phyloP scores from a whole-genome alignment of 2,797 vertebrate species.

The Acanthis flammea region DNA sequence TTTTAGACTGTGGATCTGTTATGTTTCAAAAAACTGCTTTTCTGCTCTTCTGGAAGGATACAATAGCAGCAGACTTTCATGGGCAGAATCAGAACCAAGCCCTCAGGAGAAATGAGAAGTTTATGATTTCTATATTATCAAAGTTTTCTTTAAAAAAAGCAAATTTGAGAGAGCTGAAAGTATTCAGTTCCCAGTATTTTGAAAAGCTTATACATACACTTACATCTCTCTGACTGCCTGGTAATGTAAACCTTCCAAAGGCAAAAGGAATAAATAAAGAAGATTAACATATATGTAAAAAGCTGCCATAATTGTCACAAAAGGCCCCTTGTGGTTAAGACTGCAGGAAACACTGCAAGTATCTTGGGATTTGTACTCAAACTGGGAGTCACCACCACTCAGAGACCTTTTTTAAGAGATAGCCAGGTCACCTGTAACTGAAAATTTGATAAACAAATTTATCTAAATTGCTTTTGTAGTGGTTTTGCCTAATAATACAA shows the following conservation, averaged over 20 bases:
- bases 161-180: not conserved
- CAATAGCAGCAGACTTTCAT: not conserved
- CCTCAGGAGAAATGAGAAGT: not conserved
- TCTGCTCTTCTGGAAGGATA: not conserved
- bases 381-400: not conserved
- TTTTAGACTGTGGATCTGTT: not conserved
- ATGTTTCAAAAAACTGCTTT: not conserved
- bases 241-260: not conserved
- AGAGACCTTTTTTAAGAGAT: not conserved
- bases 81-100: not conserved
- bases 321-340: not conserved
- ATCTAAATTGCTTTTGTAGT: not conserved
- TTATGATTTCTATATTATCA: not conserved
- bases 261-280: constrained; percentile 40
- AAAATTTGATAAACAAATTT: not conserved
- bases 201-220: not conserved
- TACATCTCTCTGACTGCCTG: not conserved
- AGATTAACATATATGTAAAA: constrained; percentile 37
- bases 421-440: not conserved
- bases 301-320: constrained; percentile 14
- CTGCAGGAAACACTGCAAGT: not conserved
- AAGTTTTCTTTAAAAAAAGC: not conserved
- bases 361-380: not conserved
- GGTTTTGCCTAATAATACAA: not conserved
- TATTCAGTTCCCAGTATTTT: not conserved